Conservation (phyloP, 1,140 invertebrate genomes). For the Battus philenor region DNA sequence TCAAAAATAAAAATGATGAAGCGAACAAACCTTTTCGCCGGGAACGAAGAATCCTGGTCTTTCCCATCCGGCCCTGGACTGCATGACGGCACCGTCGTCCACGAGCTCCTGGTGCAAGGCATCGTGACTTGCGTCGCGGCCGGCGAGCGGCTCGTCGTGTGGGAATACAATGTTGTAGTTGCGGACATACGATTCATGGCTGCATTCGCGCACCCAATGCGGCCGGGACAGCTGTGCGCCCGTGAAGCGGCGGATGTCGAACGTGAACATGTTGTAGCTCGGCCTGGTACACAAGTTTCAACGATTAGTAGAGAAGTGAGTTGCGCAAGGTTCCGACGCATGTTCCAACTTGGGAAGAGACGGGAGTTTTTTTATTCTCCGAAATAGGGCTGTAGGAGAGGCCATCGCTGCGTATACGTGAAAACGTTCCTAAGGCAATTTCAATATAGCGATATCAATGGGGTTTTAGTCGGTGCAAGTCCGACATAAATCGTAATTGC, state of each 20-base stretch:
- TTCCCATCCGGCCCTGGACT: constrained; percentile 91
- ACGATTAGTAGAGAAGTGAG: too few relatives aligned
- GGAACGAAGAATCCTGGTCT: constrained; percentile 83
- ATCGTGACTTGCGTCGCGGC: constrained; percentile 77
- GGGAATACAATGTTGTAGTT: constrained; percentile 92
- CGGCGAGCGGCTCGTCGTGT: constrained; percentile 89
- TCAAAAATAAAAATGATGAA: too few relatives aligned
- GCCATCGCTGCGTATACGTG: too few relatives aligned
- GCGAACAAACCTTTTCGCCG: constrained; percentile 54
- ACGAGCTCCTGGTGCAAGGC: constrained; percentile 78
- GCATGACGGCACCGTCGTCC: constrained; percentile 87
- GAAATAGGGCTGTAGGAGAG: too few relatives aligned
- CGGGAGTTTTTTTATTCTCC: too few relatives aligned
- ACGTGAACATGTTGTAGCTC: constrained; percentile 88
- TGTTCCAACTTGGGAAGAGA: too few relatives aligned
- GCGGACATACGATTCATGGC: constrained; percentile 91
- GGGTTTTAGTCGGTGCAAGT: too few relatives aligned
- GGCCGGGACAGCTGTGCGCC: constrained; percentile 80
- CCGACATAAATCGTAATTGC: too few relatives aligned
- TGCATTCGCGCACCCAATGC: constrained; percentile 86
- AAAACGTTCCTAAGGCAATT: too few relatives aligned
- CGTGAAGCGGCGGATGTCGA: constrained; percentile 88
- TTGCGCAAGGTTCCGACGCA: too few relatives aligned
- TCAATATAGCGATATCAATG: too few relatives aligned
- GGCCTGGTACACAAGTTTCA: constrained; percentile 73